These are phyloP conservation scores for Australoheros scitulus DNA, from an alignment of 2,113 vertebrate species.

Conservation along the genomic window DNA sequence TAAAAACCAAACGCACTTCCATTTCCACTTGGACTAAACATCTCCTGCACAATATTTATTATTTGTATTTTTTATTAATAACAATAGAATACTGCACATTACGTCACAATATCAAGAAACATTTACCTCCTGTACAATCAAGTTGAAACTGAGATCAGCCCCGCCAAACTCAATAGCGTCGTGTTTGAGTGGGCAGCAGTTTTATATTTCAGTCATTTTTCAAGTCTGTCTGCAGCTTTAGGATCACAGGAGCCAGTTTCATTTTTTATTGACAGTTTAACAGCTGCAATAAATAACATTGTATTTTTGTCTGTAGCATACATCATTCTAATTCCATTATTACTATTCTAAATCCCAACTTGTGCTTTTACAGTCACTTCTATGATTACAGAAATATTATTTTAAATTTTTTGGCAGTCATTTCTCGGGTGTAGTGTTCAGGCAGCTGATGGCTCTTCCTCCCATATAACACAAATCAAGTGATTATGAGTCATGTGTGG, in stretches of 20 bases:
- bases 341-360: not conserved
- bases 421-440: not conserved
- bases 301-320: not conserved
- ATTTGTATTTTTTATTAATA: not conserved
- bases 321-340: not conserved
- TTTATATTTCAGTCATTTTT: constrained; percentile 29
- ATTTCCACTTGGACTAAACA: not conserved
- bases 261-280: not conserved
- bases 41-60: not conserved
- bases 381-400: not conserved
- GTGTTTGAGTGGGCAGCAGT: constrained; percentile 9
- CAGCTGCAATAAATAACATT: not conserved
- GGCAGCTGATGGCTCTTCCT: not conserved
- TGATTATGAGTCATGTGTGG: not conserved
- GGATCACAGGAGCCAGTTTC: not conserved
- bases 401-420: not conserved
- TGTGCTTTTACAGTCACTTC: not conserved
- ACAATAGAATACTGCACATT: not conserved
- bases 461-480: not conserved
- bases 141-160: constrained; percentile 9
- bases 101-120: constrained; percentile 4
- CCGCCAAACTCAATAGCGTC: not conserved
- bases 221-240: not conserved
- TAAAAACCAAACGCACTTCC: not conserved
- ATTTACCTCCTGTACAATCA: not conserved